These are phyloP conservation scores for Sandelia bainsii DNA, from an alignment of 2,797 vertebrate genomes.

Conservation along the genomic window DNA sequence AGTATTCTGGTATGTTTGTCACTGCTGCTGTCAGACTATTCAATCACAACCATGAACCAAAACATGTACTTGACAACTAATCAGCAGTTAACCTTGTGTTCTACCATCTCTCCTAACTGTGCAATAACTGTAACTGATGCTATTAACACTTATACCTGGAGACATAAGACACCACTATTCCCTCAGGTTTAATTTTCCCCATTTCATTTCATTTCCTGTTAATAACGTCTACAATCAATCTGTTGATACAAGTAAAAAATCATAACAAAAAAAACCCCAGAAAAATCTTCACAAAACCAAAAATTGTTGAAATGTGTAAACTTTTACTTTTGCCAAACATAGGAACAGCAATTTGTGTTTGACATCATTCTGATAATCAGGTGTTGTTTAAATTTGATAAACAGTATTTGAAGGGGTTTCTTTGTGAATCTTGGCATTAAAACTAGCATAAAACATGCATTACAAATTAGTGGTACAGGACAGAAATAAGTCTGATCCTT, in stretches of 20 bases:
- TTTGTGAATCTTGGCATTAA: neutral
- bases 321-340: no score
- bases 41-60: neutral
- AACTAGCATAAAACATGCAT: constrained; percentile 11
- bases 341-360: neutral
- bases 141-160: neutral
- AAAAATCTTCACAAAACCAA: no score
- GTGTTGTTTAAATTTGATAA: neutral
- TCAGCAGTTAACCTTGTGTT: no score
- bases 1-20: neutral
- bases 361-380: neutral
- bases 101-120: neutral
- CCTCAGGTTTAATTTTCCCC: neutral
- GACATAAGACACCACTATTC: neutral
- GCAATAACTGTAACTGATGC: neutral
- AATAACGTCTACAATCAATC: no score
- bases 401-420: neutral
- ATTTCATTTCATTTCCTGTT: neutral
- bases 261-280: no score
- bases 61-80: neutral
- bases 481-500: constrained; percentile 48
- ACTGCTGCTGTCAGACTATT: neutral
- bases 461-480: constrained; percentile 22
- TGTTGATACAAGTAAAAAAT: no score
- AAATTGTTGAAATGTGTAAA: no score